A percentile compares a stretch with the other conserved stretches of the same genome.
Conservation (phyloP, 2,113 vertebrate species). For the Pantherophis guttatus region DNA sequence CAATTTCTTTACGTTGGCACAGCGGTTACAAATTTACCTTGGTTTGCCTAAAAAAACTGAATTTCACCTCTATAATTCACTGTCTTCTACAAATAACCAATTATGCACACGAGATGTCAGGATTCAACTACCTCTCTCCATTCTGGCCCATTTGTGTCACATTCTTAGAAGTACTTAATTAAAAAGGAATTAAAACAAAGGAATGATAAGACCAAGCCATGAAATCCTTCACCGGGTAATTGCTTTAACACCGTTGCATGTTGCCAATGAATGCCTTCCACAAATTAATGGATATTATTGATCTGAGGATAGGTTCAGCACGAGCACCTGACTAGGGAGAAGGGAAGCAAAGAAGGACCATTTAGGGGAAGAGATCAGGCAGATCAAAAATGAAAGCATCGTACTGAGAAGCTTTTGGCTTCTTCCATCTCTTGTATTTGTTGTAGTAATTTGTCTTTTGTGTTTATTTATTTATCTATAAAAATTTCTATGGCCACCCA, state of each 20-base stretch:
- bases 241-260: neutral
- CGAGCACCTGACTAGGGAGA: neutral
- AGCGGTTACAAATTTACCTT: neutral
- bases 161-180: neutral
- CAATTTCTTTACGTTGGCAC: neutral
- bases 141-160: neutral
- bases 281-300: neutral
- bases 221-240: neutral
- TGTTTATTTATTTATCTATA: neutral
- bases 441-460: fast-evolving
- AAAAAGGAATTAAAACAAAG: neutral
- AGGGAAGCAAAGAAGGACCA: neutral
- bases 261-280: neutral
- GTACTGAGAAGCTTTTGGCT: no score
- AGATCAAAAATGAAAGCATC: neutral
- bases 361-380: neutral
- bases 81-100: neutral
- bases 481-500: neutral
- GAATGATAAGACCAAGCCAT: neutral
- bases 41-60: no score
- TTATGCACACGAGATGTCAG: no score
- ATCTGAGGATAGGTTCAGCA: neutral
- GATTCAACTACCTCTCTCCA: neutral
- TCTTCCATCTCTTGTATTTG: neutral
- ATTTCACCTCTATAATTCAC: neutral